Evolutionary conservation across 2,888 invertebrate species (phyloP).

Genomic region (Ennomos erosarius): DNA sequence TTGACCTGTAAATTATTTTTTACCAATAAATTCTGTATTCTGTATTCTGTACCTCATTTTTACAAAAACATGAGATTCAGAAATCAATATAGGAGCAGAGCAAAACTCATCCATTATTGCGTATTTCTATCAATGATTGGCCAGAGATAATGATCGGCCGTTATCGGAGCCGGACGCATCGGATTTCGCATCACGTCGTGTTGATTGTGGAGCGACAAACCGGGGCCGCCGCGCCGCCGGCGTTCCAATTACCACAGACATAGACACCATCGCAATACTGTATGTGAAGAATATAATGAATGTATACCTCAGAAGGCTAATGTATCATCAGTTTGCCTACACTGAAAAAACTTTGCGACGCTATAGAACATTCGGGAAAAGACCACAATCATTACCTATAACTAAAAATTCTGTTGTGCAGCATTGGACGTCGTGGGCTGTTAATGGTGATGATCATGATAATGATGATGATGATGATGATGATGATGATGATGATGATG

Average conservation of each 20-base stretch:
- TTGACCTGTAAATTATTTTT: no score
- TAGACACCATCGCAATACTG: conserved; percentile 64
- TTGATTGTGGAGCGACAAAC: conserved; percentile 82
- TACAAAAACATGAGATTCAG: no score
- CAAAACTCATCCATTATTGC: conserved; percentile 18
- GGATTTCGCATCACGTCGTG: conserved; percentile 82
- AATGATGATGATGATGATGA: no score
- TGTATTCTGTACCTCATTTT: no score
- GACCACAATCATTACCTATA: no score
- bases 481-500: no score
- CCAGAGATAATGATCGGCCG: conserved; percentile 65
- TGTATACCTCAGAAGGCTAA: not conserved
- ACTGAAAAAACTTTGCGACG: not conserved
- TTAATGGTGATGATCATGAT: no score
- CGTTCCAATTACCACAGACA: conserved; percentile 80
- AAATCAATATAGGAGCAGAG: not conserved
- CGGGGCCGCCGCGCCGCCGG: conserved; percentile 55
- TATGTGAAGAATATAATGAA: conserved; percentile 7
- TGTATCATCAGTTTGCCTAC: not conserved
- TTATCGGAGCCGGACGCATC: conserved; percentile 72
- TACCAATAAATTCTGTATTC: no score
- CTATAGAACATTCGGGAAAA: no score
- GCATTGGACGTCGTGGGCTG: no score
- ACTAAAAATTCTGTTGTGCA: no score
- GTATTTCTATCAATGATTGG: conserved; percentile 54